phyloP scores from a whole-genome alignment of 2,113 vertebrate genomes.

The Macquaria ambigua region DNA sequence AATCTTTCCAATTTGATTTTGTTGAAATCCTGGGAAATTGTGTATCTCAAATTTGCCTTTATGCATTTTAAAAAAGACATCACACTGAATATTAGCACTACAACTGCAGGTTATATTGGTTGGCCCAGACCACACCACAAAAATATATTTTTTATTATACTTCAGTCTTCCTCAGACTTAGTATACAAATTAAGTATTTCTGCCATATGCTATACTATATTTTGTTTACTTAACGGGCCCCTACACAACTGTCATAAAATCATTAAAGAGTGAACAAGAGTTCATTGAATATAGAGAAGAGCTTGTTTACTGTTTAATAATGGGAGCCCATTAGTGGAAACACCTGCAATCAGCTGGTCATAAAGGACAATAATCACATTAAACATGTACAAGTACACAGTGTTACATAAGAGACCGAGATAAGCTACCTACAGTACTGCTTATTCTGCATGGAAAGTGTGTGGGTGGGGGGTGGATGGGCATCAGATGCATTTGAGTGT shows the following conservation, averaged over 20 bases:
- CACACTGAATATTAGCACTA: neutral
- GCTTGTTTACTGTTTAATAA: neutral
- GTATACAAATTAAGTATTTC: no score
- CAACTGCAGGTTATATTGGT: neutral
- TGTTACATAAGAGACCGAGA: slow-evolving; percentile 8
- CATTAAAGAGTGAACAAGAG: neutral
- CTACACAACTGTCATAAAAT: slow-evolving; percentile 19
- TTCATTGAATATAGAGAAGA: neutral
- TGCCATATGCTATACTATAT: neutral
- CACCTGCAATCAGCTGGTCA: slow-evolving; percentile 15
- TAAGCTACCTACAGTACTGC: neutral
- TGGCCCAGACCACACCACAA: neutral
- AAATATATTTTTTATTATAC: neutral
- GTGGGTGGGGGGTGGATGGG: neutral
- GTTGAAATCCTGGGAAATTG: neutral
- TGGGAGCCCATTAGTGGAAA: neutral
- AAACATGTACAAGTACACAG: neutral
- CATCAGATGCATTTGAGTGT: slow-evolving; percentile 34
- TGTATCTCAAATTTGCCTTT: neutral
- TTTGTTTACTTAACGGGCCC: neutral
- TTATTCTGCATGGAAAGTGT: neutral
- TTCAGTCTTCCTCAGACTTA: neutral
- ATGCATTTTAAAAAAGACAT: no score
- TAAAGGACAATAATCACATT: neutral
- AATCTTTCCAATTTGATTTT: neutral